phyloP scores from a whole-genome alignment of 2,113 vertebrate genomes.

The Stercorarius parasiticus region DNA sequence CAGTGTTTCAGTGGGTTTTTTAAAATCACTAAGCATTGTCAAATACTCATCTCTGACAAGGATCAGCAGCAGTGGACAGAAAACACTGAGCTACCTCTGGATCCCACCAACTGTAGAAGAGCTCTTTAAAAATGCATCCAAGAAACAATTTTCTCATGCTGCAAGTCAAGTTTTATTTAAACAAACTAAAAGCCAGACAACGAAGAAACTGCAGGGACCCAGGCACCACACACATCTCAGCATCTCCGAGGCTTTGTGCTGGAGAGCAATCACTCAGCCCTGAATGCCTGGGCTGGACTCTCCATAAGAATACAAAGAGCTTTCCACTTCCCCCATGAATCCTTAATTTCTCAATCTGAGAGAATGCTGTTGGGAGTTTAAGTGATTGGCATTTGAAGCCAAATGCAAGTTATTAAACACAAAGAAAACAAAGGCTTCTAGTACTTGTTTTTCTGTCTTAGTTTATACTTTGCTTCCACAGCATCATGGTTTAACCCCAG shows the following conservation, averaged over 20 bases:
- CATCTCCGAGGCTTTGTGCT: not conserved
- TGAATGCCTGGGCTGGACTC: not conserved
- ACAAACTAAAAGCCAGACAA: not conserved
- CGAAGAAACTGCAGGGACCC: not conserved
- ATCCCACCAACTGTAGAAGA: not conserved
- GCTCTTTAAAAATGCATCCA: conserved; percentile 19
- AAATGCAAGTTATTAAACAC: not conserved
- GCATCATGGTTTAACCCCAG: not conserved
- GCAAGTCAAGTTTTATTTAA: conserved; percentile 32
- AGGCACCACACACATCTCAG: not conserved
- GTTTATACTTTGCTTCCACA: not conserved
- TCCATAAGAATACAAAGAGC: not conserved
- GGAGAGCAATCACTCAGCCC: not conserved
- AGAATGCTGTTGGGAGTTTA: not conserved
- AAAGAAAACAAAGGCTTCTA: not conserved
- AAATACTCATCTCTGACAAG: not conserved
- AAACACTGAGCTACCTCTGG: not conserved
- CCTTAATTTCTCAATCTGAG: not conserved
- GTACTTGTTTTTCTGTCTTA: not conserved
- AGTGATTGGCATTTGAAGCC: not conserved
- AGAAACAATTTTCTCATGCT: conserved; percentile 15
- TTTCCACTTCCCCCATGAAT: not conserved
- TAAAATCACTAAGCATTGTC: not conserved
- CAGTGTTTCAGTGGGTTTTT: not conserved
- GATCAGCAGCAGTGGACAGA: not conserved